A percentile compares a stretch with the other conserved stretches of the same genome.
Evolutionary conservation across 2,888 invertebrate genomes (phyloP).

Genomic region (Halictus ligatus): DNA sequence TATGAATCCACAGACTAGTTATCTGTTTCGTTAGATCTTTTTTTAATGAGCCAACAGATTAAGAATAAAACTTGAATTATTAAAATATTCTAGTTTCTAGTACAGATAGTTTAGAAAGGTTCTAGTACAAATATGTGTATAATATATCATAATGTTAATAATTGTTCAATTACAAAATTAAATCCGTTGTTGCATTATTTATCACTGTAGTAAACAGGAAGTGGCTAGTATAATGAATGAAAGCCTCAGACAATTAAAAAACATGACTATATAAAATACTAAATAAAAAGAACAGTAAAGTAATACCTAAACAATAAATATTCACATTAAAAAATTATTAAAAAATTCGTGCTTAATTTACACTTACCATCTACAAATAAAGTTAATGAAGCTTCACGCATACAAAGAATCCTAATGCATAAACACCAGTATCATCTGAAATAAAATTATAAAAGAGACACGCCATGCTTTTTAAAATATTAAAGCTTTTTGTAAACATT

Average conservation of each 20-base stretch:
- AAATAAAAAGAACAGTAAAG: conserved; percentile 6
- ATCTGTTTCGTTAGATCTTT: neutral
- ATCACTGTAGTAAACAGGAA: neutral
- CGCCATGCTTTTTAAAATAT: conserved; percentile 71
- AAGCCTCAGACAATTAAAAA: neutral
- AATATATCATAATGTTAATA: neutral
- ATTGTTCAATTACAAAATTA: neutral
- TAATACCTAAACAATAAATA: conserved; percentile 24
- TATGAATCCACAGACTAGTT: neutral
- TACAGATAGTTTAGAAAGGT: no score
- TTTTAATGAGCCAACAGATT: neutral
- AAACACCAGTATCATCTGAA: conserved; percentile 74
- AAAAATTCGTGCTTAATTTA: conserved; percentile 49
- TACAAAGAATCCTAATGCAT: conserved; percentile 74
- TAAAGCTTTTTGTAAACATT: conserved; percentile 42
- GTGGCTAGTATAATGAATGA: neutral
- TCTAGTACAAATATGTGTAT: neutral
- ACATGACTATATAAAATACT: neutral
- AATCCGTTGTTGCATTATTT: neutral
- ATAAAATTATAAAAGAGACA: conserved; percentile 73
- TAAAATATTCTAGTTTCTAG: conserved; percentile 1
- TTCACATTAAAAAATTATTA: conserved; percentile 33
- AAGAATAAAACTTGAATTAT: conserved; percentile 2
- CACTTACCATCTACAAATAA: conserved; percentile 78
- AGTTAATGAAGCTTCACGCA: conserved; percentile 75